Evolutionary conservation across 1,140 invertebrate species (phyloP).

Genomic region (Drosophila pectinifera): DNA sequence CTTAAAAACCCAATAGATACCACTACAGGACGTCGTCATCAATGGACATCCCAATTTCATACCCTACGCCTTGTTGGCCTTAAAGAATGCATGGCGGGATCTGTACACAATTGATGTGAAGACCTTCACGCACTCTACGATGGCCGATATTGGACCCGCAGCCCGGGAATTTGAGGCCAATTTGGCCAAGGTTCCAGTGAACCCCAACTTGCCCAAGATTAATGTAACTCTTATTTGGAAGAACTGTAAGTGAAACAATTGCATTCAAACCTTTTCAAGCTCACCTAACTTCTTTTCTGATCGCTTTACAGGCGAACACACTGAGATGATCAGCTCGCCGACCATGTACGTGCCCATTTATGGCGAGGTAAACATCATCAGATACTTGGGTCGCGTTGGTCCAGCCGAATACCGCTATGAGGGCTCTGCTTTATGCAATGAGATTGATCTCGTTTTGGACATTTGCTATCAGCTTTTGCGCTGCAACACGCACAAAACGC

Average conservation of each 20-base stretch:
- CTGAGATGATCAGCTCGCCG: slow-evolving; percentile 84
- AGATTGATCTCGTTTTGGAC: slow-evolving; percentile 80
- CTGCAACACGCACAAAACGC: slow-evolving; percentile 72
- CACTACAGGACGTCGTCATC: slow-evolving; percentile 80
- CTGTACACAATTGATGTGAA: slow-evolving; percentile 78
- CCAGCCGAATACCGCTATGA: slow-evolving; percentile 78
- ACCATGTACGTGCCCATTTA: slow-evolving; percentile 85
- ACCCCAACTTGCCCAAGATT: slow-evolving; percentile 65
- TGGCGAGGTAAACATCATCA: slow-evolving; percentile 82
- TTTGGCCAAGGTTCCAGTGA: slow-evolving; percentile 56
- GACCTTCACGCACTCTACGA: slow-evolving; percentile 80
- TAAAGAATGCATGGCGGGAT: slow-evolving; percentile 81
- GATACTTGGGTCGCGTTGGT: slow-evolving; percentile 81
- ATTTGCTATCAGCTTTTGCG: slow-evolving; percentile 83
- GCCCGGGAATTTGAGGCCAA: slow-evolving; percentile 75
- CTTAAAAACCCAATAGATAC: slow-evolving; percentile 43
- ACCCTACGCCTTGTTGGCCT: slow-evolving; percentile 78
- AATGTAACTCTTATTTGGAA: slow-evolving; percentile 83
- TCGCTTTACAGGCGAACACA: slow-evolving; percentile 70
- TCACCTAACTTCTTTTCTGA: background rate
- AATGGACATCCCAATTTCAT: slow-evolving; percentile 84
- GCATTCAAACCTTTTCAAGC: too few species aligned
- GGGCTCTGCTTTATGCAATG: slow-evolving; percentile 71
- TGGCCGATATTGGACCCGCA: slow-evolving; percentile 74
- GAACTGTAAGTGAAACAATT: slow-evolving; percentile 63